Conservation (phyloP, 2,113 vertebrate species). For the Amblyornis subalaris region DNA sequence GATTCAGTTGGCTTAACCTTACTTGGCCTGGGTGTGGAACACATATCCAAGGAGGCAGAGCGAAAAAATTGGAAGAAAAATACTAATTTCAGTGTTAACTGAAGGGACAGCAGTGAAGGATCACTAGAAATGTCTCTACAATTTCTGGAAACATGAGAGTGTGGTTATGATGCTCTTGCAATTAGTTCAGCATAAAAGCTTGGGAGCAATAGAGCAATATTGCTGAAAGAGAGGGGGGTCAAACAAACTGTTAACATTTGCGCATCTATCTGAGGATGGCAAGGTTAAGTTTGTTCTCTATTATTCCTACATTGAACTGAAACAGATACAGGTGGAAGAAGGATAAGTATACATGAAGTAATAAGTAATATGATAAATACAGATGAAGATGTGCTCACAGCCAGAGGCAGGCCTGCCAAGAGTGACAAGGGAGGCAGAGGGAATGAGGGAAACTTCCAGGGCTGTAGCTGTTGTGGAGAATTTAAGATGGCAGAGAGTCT, state of each 20-base stretch:
- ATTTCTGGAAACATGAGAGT: background rate
- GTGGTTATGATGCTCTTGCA: background rate
- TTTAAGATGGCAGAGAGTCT: background rate
- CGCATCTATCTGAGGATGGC: background rate
- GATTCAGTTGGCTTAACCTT: background rate
- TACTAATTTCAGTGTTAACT: background rate
- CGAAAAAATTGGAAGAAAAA: background rate
- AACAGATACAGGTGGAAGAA: background rate
- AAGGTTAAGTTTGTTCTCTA: background rate
- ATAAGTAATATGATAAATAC: background rate
- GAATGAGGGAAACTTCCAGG: background rate
- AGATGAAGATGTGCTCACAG: background rate
- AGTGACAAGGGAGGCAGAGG: background rate
- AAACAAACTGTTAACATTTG: background rate
- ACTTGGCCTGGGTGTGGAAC: background rate
- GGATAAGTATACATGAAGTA: background rate
- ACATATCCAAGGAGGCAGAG: background rate
- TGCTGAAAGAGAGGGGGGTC: background rate
- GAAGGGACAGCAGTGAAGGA: background rate
- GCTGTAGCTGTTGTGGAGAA: background rate
- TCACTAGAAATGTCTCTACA: background rate
- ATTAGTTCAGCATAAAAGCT: background rate
- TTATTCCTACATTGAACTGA: background rate
- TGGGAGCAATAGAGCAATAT: background rate
- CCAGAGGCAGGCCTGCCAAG: background rate